phyloP scores from a whole-genome alignment of 30 jellyfish, hydroid and myxozoan species.

The Chironex yamaguchii region DNA sequence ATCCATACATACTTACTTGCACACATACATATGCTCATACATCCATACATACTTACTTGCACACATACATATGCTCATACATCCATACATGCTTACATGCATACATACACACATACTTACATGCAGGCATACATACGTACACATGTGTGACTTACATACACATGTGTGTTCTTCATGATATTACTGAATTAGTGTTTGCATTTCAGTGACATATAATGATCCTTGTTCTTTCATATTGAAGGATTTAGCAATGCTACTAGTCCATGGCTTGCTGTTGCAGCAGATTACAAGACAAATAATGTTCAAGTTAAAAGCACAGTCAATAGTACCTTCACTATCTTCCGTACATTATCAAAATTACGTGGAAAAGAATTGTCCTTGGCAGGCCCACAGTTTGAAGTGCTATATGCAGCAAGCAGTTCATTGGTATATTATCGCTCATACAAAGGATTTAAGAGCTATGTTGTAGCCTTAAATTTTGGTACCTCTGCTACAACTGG shows the following conservation, averaged over 20 bases:
- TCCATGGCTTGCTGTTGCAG: constrained; percentile 46
- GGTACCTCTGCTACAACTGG: not conserved
- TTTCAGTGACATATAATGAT: too few species aligned
- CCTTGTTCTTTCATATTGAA: not conserved
- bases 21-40: too few species aligned
- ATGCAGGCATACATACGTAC: too few species aligned
- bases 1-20: too few species aligned
- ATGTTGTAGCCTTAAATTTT: constrained; percentile 46
- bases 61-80: too few species aligned
- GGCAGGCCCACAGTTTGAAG: constrained; percentile 13
- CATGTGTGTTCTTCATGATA: too few species aligned
- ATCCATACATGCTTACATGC: too few species aligned
- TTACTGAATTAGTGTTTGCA: too few species aligned
- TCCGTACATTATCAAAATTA: constrained; percentile 7
- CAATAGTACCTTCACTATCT: constrained; percentile 36
- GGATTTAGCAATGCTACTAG: constrained; percentile 23
- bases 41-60: too few species aligned
- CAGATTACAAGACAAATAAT: constrained; percentile 11
- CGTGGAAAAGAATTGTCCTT: constrained; percentile 34
- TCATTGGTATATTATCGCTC: constrained; percentile 39
- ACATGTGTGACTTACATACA: too few species aligned
- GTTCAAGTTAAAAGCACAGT: constrained; percentile 20
- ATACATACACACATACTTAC: too few species aligned
- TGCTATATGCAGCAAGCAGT: constrained; percentile 15
- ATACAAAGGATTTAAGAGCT: constrained; percentile 41